These are phyloP conservation scores for Zoanthus solanderi DNA, from an alignment of 92 coral and sea anemone genomes.

Conservation along the genomic window DNA sequence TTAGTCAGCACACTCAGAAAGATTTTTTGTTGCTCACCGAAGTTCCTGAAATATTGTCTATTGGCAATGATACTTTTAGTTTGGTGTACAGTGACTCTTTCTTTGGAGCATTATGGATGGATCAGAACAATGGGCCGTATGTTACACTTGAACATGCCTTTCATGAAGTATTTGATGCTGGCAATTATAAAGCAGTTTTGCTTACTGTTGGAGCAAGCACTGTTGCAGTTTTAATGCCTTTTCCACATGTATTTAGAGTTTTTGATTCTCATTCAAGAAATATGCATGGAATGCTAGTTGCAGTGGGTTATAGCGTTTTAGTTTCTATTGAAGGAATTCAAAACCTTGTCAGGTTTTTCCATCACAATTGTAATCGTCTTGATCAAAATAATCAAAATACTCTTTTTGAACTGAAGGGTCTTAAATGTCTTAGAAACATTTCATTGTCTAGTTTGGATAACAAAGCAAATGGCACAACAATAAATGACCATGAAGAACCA, in stretches of 20 bases:
- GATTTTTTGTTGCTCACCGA: slow-evolving; percentile 40
- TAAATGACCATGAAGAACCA: slow-evolving; percentile 13
- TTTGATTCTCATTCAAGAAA: slow-evolving; percentile 60
- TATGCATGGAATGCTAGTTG: slow-evolving; percentile 41
- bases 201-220: slow-evolving; percentile 33
- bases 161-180: slow-evolving; percentile 27
- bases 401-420: slow-evolving; percentile 39
- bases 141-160: slow-evolving; percentile 38
- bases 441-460: slow-evolving; percentile 12
- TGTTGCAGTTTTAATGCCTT: slow-evolving; percentile 43
- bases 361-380: slow-evolving; percentile 3
- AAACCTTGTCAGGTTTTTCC: slow-evolving; percentile 41
- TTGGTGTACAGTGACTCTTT: slow-evolving; percentile 40
- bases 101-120: slow-evolving; percentile 29
- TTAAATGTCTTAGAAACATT: slow-evolving; percentile 36
- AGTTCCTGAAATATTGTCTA: slow-evolving; percentile 35
- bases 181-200: slow-evolving; percentile 24
- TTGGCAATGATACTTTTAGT: not conserved
- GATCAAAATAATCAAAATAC: slow-evolving; percentile 18
- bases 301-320: slow-evolving; percentile 34
- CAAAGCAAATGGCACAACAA: slow-evolving; percentile 6
- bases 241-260: slow-evolving; percentile 41
- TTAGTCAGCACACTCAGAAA: slow-evolving; percentile 5
- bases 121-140: slow-evolving; percentile 27
- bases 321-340: slow-evolving; percentile 44